Base-by-base conservation (phyloP, 2,888 invertebrate species). In the Amphipyra tragopoginis region DNA sequence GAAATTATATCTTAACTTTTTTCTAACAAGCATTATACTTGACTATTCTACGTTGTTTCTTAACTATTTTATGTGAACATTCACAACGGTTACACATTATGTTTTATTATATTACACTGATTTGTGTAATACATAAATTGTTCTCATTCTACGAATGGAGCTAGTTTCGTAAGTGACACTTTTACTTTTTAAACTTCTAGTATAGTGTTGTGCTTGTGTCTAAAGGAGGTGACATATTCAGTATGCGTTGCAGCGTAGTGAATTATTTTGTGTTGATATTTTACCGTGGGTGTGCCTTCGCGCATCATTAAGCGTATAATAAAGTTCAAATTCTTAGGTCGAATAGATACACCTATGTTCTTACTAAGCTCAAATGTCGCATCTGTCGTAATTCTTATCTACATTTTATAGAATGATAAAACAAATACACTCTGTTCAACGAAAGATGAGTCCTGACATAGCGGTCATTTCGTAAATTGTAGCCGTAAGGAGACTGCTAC, bases 141-240 rank as follows among this genome's bases (percentile, higher is more conserved):
- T 83, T 80, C 71, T 61, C 58, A 64, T 76, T 72, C 38, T 43
- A 75, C 80, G 79, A 80, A 76, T 69, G 80, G 80, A 84, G 81
- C 40, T 53, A 51, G 61, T 77, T 85, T 78, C 67, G 75, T 81
- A 83, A 87, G 83, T 88, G 86, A 86, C 88, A 91, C 88, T 91
- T 90, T 90, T 92, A 89, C 89, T 90, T 88, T 85, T 72, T 68
- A 47, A 56, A 72, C 48, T 60, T 44, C 61, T 21, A 54, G 48
- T 54, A n/a, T n/a, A 21, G 21, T 21, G 42, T 68, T 39, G 42
- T 57, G 47, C 13, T 43, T 42, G 15, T 57, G 52, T 55, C 55
- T 42, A 61, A 29, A 39, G 11, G 36, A 36, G 15, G 14, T 29
- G 47, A 52, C 75, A 70, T 53, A 49, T 66, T 69, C 0, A 64